Evolutionary conservation across 2,888 invertebrate genomes (phyloP), one percentile per base, ranked within the genome.

Genomic region (Acleris laterana): DNA sequence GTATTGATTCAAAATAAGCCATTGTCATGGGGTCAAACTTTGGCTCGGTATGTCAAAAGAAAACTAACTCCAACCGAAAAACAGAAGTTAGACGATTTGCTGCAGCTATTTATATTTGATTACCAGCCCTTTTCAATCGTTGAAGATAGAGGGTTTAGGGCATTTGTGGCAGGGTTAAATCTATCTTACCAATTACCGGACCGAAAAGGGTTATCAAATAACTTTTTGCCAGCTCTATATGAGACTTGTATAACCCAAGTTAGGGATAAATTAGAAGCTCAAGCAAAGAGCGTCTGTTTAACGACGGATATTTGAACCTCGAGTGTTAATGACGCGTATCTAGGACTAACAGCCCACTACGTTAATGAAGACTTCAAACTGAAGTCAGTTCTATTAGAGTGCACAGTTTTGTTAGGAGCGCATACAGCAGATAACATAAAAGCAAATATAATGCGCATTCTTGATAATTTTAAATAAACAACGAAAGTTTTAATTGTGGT

Each of bases 341-440:
- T 42, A 13, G 42, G 42, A 11, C 42, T 42, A 16, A 42, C 42
- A 42, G 42, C 42, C 2, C 42, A 42, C 13, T 42, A 42, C 13
- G 16, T 42, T 13, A 16, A 42, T 13, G 42, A 42, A 42, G 16
- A 28, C 7, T 9, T 28, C 7, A 0, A 7, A 28, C 1, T 28
- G 5, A 28, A 28, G 5, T 28, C 28, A 5, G 38, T 6, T 5
- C 16, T 42, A 2, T 13, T 42, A 13, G 42, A 42, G 42, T 42
- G 42, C 42, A 16, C 44, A 44, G 44, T 5, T 44, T 16, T 44
- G n/a, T 3, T n/a, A 16, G 44, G 44, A 16, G 1, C 44, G 52
- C 60, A 63, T 50, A 63, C 68, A n/a, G 58, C 59, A 20, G 63
- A 58, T 49, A 59, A 62, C 58, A 62, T 62, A 42, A 68, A 55